Base-by-base conservation (phyloP, 2,113 vertebrate genomes). In the Oriolus oriolus region DNA sequence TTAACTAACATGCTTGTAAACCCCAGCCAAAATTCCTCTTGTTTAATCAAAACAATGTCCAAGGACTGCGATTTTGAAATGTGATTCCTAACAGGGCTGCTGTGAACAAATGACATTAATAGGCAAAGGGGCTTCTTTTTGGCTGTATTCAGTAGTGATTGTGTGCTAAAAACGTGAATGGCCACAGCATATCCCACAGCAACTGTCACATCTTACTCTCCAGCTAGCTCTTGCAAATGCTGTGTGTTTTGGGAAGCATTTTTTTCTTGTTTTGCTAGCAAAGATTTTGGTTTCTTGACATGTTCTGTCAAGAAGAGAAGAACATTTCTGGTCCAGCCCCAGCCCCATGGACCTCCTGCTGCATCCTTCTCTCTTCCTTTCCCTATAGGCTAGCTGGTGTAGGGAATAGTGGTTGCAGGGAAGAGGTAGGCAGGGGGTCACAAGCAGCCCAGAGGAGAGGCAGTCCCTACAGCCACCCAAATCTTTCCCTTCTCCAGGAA, bases 351-450 rank as follows among this genome's bases (percentile, higher is more conserved):
- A 21, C 7, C 24, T 89, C 14, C 49, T 64, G 28, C 27, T 60
- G 42, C 20, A 45, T 24, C 3, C 0, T 26, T n/a, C 19, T 42
- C 3, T 54, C 27, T 44, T 69, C 27, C 19, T 4, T 42, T 26
- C 33, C 19, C 33, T 11, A 0, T 13, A 17, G 44, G 11, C 17
- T 71, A 20, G 7, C 24, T 37, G 50, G 11, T 1, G 1, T 8
- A 13, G 37, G 39, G 18, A 13, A 5, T 1, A 9, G 54, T 15
- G n/a, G 22, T 8, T 7, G 30, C 45, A 71, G 35, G 33, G 28
- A 41, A 87, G 39, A 42, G 19, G n/a, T 2, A 4, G 23, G 12
- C 35, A 83, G 10, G 17, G 31, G 2, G 1, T 30, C 39, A 37
- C 28, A 8, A 5, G 33, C n/a, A 74, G 23, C 6, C 1, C 14